A percentile compares a stretch with the other conserved stretches of the same genome.
phyloP scores from a whole-genome alignment of 2,797 vertebrate species.

The Cichlasoma orientale region DNA sequence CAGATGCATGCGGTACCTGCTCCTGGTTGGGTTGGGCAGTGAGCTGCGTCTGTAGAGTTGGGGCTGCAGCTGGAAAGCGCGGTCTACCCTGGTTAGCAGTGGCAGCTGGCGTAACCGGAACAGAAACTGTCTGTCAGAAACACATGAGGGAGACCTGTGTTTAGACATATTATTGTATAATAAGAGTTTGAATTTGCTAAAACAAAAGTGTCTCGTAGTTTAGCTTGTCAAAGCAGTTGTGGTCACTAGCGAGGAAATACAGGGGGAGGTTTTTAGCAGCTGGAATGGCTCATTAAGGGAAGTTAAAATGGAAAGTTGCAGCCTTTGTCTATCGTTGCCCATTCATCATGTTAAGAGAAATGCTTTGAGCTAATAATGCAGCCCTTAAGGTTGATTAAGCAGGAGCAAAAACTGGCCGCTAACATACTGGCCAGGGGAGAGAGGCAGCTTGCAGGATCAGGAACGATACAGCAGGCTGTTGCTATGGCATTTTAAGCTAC shows the following conservation, averaged over 20 bases:
- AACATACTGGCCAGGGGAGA: constrained; percentile 2
- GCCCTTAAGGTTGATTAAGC: constrained; percentile 25
- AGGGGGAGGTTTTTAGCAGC: background rate
- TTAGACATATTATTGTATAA: background rate
- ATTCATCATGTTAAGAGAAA: background rate
- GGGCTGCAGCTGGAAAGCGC: constrained; percentile 58
- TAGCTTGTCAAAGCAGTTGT: constrained; percentile 17
- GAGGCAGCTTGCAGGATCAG: constrained; percentile 40
- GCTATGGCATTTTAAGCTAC: constrained; percentile 20
- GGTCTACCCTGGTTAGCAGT: constrained; percentile 61
- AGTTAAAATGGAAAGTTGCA: constrained; percentile 13
- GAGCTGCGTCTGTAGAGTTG: constrained; percentile 56
- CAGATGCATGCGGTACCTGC: constrained; percentile 65
- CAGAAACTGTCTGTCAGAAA: constrained; percentile 69
- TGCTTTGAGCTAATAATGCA: background rate
- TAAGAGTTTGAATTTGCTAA: background rate
- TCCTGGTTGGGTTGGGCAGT: constrained; percentile 60
- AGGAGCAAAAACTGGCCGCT: constrained; percentile 22
- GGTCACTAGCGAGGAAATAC: background rate
- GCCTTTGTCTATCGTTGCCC: background rate
- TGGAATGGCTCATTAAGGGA: background rate
- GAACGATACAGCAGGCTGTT: constrained; percentile 19
- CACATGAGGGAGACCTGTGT: constrained; percentile 20
- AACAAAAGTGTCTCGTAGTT: constrained; percentile 8
- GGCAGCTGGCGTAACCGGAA: constrained; percentile 68